These are phyloP conservation scores for Limnephilus lunatus DNA, from an alignment of 2,888 invertebrate species.

Conservation along the genomic window DNA sequence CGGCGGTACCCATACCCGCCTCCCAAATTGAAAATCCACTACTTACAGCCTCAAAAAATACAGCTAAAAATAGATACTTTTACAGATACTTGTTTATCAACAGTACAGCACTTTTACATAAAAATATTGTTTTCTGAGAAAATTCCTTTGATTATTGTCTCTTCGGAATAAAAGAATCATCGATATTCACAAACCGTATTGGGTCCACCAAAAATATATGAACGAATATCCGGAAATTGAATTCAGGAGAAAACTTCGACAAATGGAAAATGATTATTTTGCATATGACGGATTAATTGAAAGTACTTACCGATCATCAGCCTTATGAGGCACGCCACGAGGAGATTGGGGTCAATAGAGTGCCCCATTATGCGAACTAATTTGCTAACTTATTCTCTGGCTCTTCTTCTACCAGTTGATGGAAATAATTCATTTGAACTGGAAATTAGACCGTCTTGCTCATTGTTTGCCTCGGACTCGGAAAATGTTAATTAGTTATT, in stretches of 20 bases:
- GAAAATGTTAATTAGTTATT: background rate
- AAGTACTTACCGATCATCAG: slow-evolving; percentile 79
- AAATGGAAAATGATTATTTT: background rate
- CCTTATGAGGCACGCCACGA: slow-evolving; percentile 79
- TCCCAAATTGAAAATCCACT: too few relatives aligned
- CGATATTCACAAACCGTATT: background rate
- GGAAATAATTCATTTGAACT: slow-evolving; percentile 2
- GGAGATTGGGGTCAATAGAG: slow-evolving; percentile 78
- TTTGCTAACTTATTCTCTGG: background rate
- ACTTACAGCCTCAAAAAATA: too few relatives aligned
- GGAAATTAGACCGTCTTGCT: background rate
- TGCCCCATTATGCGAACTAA: slow-evolving; percentile 74
- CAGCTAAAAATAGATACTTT: too few relatives aligned
- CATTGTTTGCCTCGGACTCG: background rate
- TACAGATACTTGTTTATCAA: too few relatives aligned
- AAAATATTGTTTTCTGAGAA: too few relatives aligned
- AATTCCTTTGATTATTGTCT: too few relatives aligned
- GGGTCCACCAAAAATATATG: background rate
- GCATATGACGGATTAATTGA: background rate
- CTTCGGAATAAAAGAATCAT: background rate
- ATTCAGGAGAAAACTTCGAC: background rate
- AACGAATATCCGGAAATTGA: background rate
- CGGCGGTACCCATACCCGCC: too few relatives aligned
- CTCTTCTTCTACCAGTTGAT: background rate
- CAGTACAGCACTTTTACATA: too few relatives aligned